These are phyloP conservation scores for Augiades crinisus DNA, from an alignment of 2,888 invertebrate genomes.

Conservation along the genomic window DNA sequence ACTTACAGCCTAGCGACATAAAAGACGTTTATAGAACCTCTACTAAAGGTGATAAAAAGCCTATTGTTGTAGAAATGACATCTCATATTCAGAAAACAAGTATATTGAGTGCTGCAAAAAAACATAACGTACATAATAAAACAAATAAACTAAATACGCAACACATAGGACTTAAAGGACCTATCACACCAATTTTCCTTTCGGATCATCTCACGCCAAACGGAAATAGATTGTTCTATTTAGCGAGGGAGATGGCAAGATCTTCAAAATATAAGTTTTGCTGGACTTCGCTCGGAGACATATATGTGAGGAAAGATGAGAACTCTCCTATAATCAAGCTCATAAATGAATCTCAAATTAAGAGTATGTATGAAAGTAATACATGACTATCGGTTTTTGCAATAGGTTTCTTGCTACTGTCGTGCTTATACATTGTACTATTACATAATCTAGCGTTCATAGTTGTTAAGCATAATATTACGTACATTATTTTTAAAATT, in stretches of 20 bases:
- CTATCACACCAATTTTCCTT: neutral
- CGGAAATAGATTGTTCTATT: slow-evolving; percentile 15
- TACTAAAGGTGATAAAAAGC: too few species aligned
- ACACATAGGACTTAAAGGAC: neutral
- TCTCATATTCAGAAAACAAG: too few species aligned
- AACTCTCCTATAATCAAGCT: slow-evolving; percentile 25
- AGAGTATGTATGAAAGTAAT: neutral
- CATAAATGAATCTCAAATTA: neutral
- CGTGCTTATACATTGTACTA: neutral
- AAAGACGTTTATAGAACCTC: too few species aligned
- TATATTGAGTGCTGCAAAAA: too few species aligned
- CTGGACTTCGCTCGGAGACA: slow-evolving; percentile 27
- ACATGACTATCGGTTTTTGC: neutral
- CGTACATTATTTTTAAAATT: neutral
- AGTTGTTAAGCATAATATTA: neutral
- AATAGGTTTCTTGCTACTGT: neutral
- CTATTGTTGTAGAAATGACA: too few species aligned
- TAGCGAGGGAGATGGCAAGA: slow-evolving; percentile 23
- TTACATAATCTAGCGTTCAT: neutral
- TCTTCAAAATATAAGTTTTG: slow-evolving; percentile 22
- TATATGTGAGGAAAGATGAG: slow-evolving; percentile 1
- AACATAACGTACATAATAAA: neutral
- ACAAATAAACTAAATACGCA: neutral
- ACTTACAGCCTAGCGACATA: too few species aligned
- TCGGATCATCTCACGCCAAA: neutral